A percentile compares a stretch with the other conserved stretches of the same genome.
Conservation (phyloP, 35 echinoderm and acorn worm genomes). For the Apostichopus parvimensis region DNA sequence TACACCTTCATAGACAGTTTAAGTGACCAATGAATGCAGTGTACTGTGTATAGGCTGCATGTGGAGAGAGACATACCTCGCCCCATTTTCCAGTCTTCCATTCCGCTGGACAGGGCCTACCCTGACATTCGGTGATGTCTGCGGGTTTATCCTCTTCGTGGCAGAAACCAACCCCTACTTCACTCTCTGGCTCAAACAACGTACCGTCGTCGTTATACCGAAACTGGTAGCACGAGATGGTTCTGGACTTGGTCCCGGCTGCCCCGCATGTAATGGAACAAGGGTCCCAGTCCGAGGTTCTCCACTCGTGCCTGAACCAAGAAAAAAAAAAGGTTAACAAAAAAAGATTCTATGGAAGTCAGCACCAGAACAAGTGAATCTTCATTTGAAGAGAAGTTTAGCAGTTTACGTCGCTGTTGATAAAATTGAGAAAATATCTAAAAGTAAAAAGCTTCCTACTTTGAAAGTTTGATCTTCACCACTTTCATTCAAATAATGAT, state of each 20-base stretch:
- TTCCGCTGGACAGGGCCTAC: conserved; percentile 42
- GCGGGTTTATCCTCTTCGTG: conserved; percentile 23
- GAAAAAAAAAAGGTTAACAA: not conserved
- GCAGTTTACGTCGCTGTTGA: too few species aligned
- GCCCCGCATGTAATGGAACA: conserved; percentile 58
- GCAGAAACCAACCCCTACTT: conserved; percentile 10
- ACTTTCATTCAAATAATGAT: too few species aligned
- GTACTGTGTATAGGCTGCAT: not conserved
- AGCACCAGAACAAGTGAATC: too few species aligned
- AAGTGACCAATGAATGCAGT: not conserved
- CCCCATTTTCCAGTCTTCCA: conserved; percentile 49
- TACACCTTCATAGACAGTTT: not conserved
- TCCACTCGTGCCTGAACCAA: conserved; percentile 51
- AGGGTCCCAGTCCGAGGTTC: conserved; percentile 34
- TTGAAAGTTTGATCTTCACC: too few species aligned
- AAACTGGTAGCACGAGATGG: conserved; percentile 37
- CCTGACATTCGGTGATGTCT: conserved; percentile 39
- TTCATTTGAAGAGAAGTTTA: too few species aligned
- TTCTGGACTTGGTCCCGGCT: conserved; percentile 41
- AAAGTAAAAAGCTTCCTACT: too few species aligned
- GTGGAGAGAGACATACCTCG: conserved; percentile 24
- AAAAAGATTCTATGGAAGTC: not conserved
- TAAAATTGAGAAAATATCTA: too few species aligned
- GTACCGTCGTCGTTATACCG: conserved; percentile 34
- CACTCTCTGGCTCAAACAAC: not conserved